Conservation (phyloP, 1,140 invertebrate species). For the Lanistes nyassanus region DNA sequence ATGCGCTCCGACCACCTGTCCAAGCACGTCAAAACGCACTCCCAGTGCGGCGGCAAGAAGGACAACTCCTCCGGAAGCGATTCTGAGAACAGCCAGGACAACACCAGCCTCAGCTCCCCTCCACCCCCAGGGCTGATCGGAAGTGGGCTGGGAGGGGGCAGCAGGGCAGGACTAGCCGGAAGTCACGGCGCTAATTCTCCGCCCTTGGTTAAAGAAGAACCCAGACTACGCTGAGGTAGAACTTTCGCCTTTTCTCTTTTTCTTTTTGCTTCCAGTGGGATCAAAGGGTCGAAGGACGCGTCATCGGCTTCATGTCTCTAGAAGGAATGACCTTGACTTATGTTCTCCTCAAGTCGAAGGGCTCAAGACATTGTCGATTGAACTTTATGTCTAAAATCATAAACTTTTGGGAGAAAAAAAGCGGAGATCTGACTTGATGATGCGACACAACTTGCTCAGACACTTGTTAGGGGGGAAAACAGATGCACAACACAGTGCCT, state of each 20-base stretch:
- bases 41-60: conserved; percentile 41
- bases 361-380: too few relatives aligned
- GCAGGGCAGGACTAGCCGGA: neutral
- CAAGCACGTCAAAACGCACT: conserved; percentile 66
- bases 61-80: conserved; percentile 41
- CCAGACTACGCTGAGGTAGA: conserved; percentile 16
- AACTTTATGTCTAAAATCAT: too few relatives aligned
- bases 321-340: too few relatives aligned
- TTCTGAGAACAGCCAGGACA: conserved; percentile 44
- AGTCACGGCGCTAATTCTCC: conserved; percentile 1
- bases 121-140: neutral
- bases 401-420: too few relatives aligned
- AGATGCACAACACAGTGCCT: too few relatives aligned
- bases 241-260: neutral
- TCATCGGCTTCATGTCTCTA: too few relatives aligned
- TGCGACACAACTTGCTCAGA: too few relatives aligned
- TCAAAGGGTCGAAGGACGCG: too few relatives aligned
- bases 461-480: too few relatives aligned
- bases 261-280: too few relatives aligned
- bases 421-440: too few relatives aligned
- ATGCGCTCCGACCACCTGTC: conserved; percentile 79
- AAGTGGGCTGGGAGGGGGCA: neutral
- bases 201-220: conserved; percentile 21
- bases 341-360: too few relatives aligned
- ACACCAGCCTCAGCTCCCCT: conserved; percentile 22